These are phyloP conservation scores for Serripes groenlandicus DNA, from an alignment of 2,888 invertebrate genomes.

Conservation along the genomic window DNA sequence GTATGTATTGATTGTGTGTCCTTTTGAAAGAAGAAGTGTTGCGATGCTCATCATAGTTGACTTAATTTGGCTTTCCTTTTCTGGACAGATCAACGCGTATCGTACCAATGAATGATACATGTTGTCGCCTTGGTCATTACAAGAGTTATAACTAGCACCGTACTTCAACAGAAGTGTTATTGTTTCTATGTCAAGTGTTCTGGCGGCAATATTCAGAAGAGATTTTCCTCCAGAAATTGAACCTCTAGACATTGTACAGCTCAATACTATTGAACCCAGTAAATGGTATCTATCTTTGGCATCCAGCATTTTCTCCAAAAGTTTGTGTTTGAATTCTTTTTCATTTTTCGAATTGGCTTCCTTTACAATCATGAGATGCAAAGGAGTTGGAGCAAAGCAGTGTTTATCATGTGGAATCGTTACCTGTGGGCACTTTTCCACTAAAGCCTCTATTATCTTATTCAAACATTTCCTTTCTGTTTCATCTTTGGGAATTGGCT, in stretches of 20 bases:
- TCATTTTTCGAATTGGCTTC: neutral
- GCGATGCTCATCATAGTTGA: neutral
- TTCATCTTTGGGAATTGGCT: neutral
- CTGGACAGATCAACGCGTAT: neutral
- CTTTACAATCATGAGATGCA: conserved; percentile 19
- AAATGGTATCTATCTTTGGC: neutral
- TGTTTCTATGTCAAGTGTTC: neutral
- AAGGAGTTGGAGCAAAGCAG: neutral
- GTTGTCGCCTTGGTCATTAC: neutral
- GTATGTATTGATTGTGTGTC: no score
- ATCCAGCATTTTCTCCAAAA: neutral
- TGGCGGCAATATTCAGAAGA: neutral
- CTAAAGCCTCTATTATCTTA: neutral
- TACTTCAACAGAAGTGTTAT: neutral
- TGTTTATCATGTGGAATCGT: neutral
- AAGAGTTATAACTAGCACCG: neutral
- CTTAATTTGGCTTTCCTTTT: neutral
- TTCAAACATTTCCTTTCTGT: neutral
- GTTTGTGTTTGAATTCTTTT: neutral
- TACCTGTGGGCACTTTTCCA: neutral
- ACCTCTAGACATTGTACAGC: neutral
- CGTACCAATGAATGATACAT: neutral
- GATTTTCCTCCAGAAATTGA: neutral
- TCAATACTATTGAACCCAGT: neutral
- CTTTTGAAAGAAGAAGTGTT: neutral